phyloP scores from a whole-genome alignment of 2,113 vertebrate species.

The Crotalus helleri region DNA sequence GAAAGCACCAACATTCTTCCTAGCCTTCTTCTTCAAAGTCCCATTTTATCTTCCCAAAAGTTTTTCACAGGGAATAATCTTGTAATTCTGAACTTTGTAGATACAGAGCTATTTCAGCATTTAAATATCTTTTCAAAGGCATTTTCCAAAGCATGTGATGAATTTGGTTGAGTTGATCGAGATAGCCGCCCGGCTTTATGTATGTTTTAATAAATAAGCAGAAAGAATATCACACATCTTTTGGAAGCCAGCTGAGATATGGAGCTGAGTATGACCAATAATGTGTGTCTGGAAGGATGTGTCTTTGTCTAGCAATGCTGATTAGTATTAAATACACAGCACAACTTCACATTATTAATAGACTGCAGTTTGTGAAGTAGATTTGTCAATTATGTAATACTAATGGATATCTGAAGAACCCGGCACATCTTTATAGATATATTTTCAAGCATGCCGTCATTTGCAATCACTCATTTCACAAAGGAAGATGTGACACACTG shows the following conservation, averaged over 20 bases:
- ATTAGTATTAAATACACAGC: neutral
- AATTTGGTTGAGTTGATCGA: neutral
- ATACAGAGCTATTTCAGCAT: neutral
- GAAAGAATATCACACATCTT: neutral
- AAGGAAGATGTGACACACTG: neutral
- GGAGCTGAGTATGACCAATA: neutral
- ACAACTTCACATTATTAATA: neutral
- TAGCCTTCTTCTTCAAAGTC: neutral
- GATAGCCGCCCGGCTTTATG: neutral
- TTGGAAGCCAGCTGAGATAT: neutral
- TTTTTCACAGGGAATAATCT: neutral
- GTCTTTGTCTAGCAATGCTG: neutral
- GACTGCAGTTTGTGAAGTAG: neutral
- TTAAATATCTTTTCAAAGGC: neutral
- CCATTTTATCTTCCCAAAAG: neutral
- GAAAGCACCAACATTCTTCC: neutral
- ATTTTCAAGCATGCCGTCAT: slow-evolving; percentile 10
- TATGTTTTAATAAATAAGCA: neutral
- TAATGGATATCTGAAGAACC: slow-evolving; percentile 25
- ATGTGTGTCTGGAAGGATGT: neutral
- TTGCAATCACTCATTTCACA: neutral
- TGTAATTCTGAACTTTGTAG: neutral
- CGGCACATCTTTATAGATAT: slow-evolving; percentile 7
- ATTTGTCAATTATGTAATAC: slow-evolving; percentile 25
- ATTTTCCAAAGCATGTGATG: neutral